Evolutionary conservation across 2,113 vertebrate genomes (phyloP).

Genomic region (Chloebia gouldiae): DNA sequence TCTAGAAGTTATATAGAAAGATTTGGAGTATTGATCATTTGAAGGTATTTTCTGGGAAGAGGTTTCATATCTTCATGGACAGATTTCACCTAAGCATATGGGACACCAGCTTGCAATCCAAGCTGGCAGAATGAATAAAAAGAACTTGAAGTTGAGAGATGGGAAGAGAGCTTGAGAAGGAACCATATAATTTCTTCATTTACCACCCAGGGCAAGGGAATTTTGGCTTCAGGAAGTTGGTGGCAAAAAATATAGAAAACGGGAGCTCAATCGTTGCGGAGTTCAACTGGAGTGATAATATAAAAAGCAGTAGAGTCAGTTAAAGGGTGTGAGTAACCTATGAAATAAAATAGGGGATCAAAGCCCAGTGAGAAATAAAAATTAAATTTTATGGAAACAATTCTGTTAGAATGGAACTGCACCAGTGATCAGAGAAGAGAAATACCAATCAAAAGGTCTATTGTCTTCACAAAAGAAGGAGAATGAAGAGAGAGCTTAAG

Average conservation of each 20-base stretch:
- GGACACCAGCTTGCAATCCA: constrained; percentile 29
- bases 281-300: neutral
- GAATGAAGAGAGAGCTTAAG: neutral
- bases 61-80: neutral
- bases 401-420: neutral
- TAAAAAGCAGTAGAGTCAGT: neutral
- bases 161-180: neutral
- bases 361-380: neutral
- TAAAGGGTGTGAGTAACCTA: neutral
- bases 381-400: neutral
- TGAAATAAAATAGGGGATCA: neutral
- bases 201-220: neutral
- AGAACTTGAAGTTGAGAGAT: neutral
- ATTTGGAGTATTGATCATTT: neutral
- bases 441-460: neutral
- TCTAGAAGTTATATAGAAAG: neutral
- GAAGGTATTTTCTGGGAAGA: neutral
- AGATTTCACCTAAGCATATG: constrained; percentile 45
- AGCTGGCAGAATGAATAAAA: constrained; percentile 17
- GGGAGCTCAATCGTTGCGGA: neutral
- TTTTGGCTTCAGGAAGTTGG: neutral
- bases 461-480: neutral
- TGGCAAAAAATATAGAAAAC: neutral
- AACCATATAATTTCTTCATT: neutral
- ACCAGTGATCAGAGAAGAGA: neutral